These are phyloP conservation scores for Cetoscarus ocellatus DNA, from an alignment of 2,797 vertebrate genomes.

Conservation along the genomic window DNA sequence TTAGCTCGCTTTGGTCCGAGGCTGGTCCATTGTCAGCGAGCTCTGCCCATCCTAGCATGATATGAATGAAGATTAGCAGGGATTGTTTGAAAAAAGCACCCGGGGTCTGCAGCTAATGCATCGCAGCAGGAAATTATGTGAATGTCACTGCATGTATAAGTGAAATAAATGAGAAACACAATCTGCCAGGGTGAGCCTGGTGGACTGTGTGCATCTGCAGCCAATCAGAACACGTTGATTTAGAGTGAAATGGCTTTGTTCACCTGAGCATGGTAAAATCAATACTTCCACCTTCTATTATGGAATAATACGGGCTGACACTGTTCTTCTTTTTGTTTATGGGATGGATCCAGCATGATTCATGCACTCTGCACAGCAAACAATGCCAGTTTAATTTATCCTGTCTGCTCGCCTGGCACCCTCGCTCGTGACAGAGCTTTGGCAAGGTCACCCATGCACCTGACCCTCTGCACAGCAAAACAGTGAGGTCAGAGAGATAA, in stretches of 20 bases:
- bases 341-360: constrained; percentile 57
- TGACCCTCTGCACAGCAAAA: constrained; percentile 59
- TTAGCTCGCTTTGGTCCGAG: constrained; percentile 71
- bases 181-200: constrained; percentile 23
- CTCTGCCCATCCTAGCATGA: constrained; percentile 74
- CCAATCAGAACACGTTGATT: constrained; percentile 50
- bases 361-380: constrained; percentile 49
- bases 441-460: constrained; percentile 60
- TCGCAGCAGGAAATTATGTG: constrained; percentile 73
- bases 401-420: constrained; percentile 68
- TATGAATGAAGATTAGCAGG: constrained; percentile 76
- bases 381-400: constrained; percentile 74
- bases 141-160: constrained; percentile 76
- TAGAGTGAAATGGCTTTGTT: constrained; percentile 62
- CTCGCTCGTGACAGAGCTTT: constrained; percentile 38
- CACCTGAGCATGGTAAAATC: constrained; percentile 65
- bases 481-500: constrained; percentile 57
- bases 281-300: constrained; percentile 44
- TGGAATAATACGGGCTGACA: constrained; percentile 32
- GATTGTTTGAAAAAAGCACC: constrained; percentile 71
- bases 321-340: constrained; percentile 34
- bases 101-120: constrained; percentile 59
- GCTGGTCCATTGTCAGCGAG: constrained; percentile 66
- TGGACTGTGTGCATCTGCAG: constrained; percentile 30
- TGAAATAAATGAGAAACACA: constrained; percentile 70